Evolutionary conservation across 2,888 invertebrate genomes (phyloP).

Genomic region (Drosophila conformis): DNA sequence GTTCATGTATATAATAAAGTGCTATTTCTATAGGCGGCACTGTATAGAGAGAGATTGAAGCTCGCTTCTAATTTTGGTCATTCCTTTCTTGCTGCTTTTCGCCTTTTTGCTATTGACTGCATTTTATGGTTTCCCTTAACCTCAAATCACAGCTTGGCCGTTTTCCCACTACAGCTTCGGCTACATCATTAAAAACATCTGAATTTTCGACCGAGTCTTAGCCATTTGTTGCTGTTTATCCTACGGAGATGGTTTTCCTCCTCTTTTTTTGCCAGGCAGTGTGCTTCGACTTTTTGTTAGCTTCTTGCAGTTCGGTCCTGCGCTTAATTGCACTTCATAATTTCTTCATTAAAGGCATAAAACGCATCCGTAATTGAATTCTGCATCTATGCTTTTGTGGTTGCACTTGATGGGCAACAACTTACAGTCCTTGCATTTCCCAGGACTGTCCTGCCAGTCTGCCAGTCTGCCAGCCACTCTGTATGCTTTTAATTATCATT

Average conservation of each 20-base stretch:
- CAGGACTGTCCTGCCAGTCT: constrained; percentile 13
- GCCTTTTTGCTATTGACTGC: constrained; percentile 61
- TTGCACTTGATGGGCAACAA: constrained; percentile 58
- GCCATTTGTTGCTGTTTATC: constrained; percentile 13
- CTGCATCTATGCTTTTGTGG: constrained; percentile 69
- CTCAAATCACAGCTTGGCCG: constrained; percentile 33
- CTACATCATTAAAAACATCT: constrained; percentile 10
- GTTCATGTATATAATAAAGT: neutral
- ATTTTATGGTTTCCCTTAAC: constrained; percentile 65
- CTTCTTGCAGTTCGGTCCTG: constrained; percentile 30
- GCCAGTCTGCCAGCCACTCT: constrained; percentile 7
- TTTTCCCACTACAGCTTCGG: constrained; percentile 2
- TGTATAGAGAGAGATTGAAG: constrained; percentile 34
- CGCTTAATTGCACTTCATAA: constrained; percentile 73
- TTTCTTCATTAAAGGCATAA: constrained; percentile 65
- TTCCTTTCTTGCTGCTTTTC: constrained; percentile 32
- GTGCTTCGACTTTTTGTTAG: constrained; percentile 24
- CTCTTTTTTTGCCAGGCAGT: constrained; percentile 1
- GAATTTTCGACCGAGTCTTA: constrained; percentile 38
- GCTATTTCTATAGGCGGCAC: neutral
- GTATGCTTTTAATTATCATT: constrained; percentile 74
- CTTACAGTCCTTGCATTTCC: constrained; percentile 27
- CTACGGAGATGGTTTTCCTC: neutral
- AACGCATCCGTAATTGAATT: constrained; percentile 45
- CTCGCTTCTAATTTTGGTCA: constrained; percentile 48